Evolutionary conservation across 2,113 vertebrate genomes (phyloP).

Genomic region (Bos javanicus): DNA sequence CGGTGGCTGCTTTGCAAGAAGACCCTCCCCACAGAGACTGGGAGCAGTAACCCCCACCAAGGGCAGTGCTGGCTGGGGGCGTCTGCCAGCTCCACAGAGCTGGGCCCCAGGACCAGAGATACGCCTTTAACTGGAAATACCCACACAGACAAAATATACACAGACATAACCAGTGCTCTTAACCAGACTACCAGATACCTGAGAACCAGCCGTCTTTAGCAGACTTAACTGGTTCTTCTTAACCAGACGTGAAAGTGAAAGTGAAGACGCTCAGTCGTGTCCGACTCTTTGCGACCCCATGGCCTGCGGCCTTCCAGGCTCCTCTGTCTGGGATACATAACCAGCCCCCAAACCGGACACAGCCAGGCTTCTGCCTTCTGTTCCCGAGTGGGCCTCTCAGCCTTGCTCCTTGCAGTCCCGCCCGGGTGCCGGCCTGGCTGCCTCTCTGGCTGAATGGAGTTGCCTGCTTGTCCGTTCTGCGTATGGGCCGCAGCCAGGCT

Average conservation of each 20-base stretch:
- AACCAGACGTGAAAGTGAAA: background rate
- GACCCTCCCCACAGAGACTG: no score
- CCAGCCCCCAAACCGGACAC: background rate
- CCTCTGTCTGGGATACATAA: background rate
- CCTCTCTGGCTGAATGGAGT: background rate
- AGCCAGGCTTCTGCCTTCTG: background rate
- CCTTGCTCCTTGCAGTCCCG: background rate
- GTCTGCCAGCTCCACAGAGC: background rate
- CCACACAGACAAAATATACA: no score
- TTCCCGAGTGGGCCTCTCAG: fast-evolving
- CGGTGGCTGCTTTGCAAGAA: background rate
- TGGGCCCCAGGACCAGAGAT: background rate
- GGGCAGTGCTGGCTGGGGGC: background rate
- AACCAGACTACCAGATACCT: background rate
- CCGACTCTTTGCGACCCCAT: no score
- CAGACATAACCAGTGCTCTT: background rate
- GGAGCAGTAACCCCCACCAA: background rate
- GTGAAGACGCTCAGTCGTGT: no score
- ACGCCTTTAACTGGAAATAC: background rate
- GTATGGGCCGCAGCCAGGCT: background rate
- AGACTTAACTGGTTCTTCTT: background rate
- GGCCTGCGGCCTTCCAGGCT: no score
- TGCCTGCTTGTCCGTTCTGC: fast-evolving
- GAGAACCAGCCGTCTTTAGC: background rate
- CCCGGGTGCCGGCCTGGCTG: background rate